Evolutionary conservation across 2,888 invertebrate genomes (phyloP).

Genomic region (Scelioninae gen. 1): DNA sequence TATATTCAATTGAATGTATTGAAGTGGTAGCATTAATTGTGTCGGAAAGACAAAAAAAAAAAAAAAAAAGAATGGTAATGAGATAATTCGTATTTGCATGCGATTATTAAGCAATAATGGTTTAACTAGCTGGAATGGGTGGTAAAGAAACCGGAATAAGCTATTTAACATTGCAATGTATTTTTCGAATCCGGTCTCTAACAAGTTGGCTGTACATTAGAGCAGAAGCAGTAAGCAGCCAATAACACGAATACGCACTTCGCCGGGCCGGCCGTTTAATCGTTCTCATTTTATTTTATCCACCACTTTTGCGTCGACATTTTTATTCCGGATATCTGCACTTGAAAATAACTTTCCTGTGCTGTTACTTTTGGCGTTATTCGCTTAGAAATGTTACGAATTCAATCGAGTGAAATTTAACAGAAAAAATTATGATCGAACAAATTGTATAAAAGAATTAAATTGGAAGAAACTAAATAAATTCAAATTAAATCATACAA

Average conservation of each 20-base stretch:
- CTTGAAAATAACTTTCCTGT: constrained; percentile 18
- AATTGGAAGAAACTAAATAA: too few relatives aligned
- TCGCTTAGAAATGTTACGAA: constrained; percentile 2
- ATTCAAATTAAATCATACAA: too few relatives aligned
- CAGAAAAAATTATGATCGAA: too few relatives aligned
- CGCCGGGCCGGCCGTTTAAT: constrained; percentile 24
- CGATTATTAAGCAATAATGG: constrained; percentile 8
- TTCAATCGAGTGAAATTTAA: too few relatives aligned
- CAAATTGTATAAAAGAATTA: too few relatives aligned
- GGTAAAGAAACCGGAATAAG: constrained; percentile 21
- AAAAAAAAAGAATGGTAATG: too few relatives aligned
- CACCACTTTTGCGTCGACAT: constrained; percentile 13
- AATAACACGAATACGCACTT: constrained; percentile 54
- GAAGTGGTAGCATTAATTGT: too few relatives aligned
- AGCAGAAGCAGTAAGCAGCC: constrained; percentile 41
- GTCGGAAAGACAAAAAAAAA: too few relatives aligned
- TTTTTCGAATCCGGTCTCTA: constrained; percentile 18
- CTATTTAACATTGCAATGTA: constrained; percentile 29
- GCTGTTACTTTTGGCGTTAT: constrained; percentile 12
- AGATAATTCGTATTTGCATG: not conserved
- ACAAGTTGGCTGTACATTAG: constrained; percentile 25
- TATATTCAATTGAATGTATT: too few relatives aligned
- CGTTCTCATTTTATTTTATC: constrained; percentile 29
- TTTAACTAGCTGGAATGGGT: constrained; percentile 1
- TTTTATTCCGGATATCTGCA: constrained; percentile 30